Percentiles rank a stretch among this genome's conserved stretches.
Conservation (phyloP, 1,140 invertebrate species). For the Magallana gigas region DNA sequence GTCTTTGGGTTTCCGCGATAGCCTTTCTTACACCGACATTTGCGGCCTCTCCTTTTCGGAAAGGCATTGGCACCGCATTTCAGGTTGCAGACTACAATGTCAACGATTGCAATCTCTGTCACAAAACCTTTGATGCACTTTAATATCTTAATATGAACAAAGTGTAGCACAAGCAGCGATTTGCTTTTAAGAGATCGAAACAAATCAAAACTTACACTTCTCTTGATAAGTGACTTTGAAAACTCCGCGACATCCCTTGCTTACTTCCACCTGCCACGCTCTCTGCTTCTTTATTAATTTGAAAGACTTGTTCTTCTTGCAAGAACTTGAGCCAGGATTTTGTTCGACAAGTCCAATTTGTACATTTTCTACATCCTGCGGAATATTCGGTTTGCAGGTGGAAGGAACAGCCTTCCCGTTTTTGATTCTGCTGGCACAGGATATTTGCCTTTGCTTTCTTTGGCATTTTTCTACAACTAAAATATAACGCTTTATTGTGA, state of each 20-base stretch:
- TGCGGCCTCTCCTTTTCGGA: background rate
- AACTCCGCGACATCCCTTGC: background rate
- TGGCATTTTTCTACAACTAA: background rate
- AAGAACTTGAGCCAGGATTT: background rate
- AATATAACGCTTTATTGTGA: background rate
- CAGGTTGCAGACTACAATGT: background rate
- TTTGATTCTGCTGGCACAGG: background rate
- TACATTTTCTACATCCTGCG: background rate
- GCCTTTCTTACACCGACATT: slow-evolving; percentile 8
- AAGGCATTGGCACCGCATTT: background rate
- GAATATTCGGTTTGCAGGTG: background rate
- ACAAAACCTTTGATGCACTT: no score
- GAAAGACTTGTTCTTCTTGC: background rate
- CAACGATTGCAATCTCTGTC: no score
- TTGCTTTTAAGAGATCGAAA: background rate
- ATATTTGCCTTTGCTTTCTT: background rate
- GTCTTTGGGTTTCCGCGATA: slow-evolving; percentile 8
- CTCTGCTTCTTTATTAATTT: background rate
- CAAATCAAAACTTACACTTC: background rate
- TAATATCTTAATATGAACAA: no score
- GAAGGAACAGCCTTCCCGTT: background rate
- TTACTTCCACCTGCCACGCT: background rate
- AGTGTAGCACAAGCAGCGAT: no score
- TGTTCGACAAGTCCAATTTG: background rate
- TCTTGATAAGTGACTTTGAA: background rate